Percentiles rank a stretch among this genome's conserved stretches.
These are phyloP conservation scores for Agrenia bidenticulata DNA, from an alignment of 2,888 invertebrate species.

Conservation along the genomic window DNA sequence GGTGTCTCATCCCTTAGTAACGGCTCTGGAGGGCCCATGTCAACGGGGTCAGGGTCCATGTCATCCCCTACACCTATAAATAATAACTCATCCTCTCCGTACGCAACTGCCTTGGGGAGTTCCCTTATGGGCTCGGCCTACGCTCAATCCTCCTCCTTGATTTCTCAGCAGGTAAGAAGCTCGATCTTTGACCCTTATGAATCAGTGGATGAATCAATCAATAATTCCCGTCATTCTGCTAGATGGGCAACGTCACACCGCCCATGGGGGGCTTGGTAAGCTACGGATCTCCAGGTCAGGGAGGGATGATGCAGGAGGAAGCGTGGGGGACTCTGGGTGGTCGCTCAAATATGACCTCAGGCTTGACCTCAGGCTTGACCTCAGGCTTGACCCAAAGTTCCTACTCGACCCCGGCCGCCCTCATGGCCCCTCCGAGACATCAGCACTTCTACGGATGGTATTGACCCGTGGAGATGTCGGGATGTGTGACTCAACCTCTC, in stretches of 20 bases:
- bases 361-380: too few species aligned
- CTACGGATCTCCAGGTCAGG: slow-evolving; percentile 44
- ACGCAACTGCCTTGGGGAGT: slow-evolving; percentile 49
- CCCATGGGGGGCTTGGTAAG: slow-evolving; percentile 38
- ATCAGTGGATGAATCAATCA: too few species aligned
- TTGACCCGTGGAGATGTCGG: too few species aligned
- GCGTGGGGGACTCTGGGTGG: slow-evolving; percentile 49
- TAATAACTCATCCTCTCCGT: slow-evolving; percentile 34
- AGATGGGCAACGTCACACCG: slow-evolving; percentile 47
- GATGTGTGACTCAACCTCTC: too few species aligned
- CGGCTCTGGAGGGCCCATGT: slow-evolving; percentile 20
- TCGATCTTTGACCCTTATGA: too few species aligned
- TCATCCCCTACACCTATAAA: slow-evolving; percentile 27
- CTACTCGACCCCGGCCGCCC: slow-evolving; percentile 47
- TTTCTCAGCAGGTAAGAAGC: slow-evolving; percentile 51
- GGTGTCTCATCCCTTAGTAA: slow-evolving; percentile 20
- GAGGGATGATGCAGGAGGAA: slow-evolving; percentile 48
- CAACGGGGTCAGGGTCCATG: slow-evolving; percentile 19
- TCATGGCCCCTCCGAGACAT: slow-evolving; percentile 52
- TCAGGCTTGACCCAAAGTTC: slow-evolving; percentile 21
- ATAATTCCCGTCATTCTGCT: background rate
- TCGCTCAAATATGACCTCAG: slow-evolving; percentile 45
- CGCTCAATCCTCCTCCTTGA: slow-evolving; percentile 47
- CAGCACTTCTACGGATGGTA: slow-evolving; percentile 53
- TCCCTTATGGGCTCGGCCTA: slow-evolving; percentile 51